Base-by-base conservation (phyloP, 1,140 invertebrate genomes). In the Penaeus vannamei region DNA sequence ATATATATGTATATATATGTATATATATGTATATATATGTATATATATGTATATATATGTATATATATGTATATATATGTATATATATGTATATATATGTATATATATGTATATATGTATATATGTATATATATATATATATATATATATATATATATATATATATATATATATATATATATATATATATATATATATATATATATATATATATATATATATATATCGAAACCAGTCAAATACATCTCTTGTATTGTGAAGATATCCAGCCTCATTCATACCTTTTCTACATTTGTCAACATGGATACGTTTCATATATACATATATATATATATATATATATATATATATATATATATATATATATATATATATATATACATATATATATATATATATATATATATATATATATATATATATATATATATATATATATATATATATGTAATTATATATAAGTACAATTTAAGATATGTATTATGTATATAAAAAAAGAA, bases 21-120 rank as follows among this genome's bases (percentile, higher is more conserved):
- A 10, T 46, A 46, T 46, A 46, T 46, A 46, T 10, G 10, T 46
- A 46, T 46, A 46, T 46, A 46, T 46, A 10, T 46, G 10, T 46
- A 46, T 46, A 46, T 46, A 46, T 46, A 46, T 46, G 64, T 69
- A 69, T 69, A 69, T 69, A 79, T 53, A 46, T 90, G 36, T 59
- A 87, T 46, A 20, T 86, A 60, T 90, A 66, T 90, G 20, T 69
- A n/a, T 83, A 46, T 10, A 46, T 10, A 46, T 10, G 10, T 10
- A 46, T 46, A 46, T 10, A 46, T 10, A 46, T 10, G 10, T 46
- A 5, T 46, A 10, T 10, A 46, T 10, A 46, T 10, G 42, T 10
- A 46, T 10, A 46, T 10, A 10, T 10, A 46, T 10, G 10, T 10
- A 10, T 10, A 46, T 10, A 3, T 10, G 42, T 10, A 46, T 10